These are phyloP conservation scores for Folsomia manolachei DNA, from an alignment of 2,888 invertebrate genomes.

Conservation along the genomic window DNA sequence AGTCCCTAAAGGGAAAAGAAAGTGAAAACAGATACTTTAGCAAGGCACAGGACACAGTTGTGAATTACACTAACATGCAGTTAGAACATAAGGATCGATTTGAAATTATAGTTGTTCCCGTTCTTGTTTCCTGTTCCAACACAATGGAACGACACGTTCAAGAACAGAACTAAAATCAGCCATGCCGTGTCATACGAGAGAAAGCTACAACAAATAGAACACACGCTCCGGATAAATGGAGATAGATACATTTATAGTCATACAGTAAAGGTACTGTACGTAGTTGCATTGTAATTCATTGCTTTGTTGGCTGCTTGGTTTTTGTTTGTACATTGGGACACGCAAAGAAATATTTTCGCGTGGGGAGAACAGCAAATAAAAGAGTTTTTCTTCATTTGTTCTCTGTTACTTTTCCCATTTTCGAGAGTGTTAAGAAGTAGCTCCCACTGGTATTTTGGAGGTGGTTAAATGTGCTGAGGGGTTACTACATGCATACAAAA, in stretches of 20 bases:
- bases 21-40: slow-evolving; percentile 12
- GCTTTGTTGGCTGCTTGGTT: too few species aligned
- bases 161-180: not conserved
- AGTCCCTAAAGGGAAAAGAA: slow-evolving; percentile 12
- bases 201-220: too few species aligned
- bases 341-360: slow-evolving; percentile 47
- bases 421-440: not conserved
- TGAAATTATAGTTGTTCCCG: slow-evolving; percentile 37
- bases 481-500: not conserved
- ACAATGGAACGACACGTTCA: not conserved
- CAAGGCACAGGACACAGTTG: slow-evolving; percentile 28
- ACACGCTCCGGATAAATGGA: too few species aligned
- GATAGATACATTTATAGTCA: not conserved
- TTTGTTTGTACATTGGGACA: slow-evolving; percentile 32
- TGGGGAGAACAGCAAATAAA: slow-evolving; percentile 29
- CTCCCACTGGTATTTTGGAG: too few species aligned
- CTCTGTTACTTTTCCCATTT: slow-evolving; percentile 19
- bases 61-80: slow-evolving; percentile 32
- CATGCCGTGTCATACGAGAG: not conserved
- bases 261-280: not conserved
- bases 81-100: slow-evolving; percentile 35
- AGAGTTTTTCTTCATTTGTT: slow-evolving; percentile 22
- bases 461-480: too few species aligned
- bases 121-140: slow-evolving; percentile 19
- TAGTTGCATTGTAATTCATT: not conserved